Percentiles rank a stretch among this genome's conserved stretches.
These are phyloP conservation scores for Hippocampus comes DNA, from an alignment of 2,113 vertebrate species.

Conservation along the genomic window DNA sequence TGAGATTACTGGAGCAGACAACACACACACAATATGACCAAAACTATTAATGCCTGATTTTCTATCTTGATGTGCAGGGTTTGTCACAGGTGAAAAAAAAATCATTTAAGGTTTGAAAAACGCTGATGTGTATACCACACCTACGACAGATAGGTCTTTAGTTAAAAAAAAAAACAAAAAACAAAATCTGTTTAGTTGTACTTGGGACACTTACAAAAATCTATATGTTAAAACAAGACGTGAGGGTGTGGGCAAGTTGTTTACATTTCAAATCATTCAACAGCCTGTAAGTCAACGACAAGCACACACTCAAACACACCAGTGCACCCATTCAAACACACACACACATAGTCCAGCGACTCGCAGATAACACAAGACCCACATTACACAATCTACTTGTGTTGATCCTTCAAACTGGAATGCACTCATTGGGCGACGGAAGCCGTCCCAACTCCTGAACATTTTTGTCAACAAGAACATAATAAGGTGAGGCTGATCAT, in stretches of 20 bases:
- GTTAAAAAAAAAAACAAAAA: neutral
- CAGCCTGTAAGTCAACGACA: constrained; percentile 7
- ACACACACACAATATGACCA: too few relatives aligned
- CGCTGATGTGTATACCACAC: too few relatives aligned
- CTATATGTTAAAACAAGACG: neutral
- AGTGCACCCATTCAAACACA: constrained; percentile 1
- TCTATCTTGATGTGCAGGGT: too few relatives aligned
- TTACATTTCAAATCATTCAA: neutral
- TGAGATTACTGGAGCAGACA: too few relatives aligned
- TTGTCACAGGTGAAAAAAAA: too few relatives aligned
- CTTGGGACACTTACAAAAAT: neutral
- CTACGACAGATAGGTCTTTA: too few relatives aligned
- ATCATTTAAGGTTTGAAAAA: too few relatives aligned
- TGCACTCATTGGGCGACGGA: constrained; percentile 2
- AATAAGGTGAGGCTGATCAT: constrained; percentile 17
- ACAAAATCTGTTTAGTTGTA: too few relatives aligned
- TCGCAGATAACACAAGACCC: neutral
- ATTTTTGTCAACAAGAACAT: neutral
- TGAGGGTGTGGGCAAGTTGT: neutral
- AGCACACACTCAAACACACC: neutral
- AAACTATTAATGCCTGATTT: too few relatives aligned
- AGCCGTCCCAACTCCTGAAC: neutral
- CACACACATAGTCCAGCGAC: neutral
- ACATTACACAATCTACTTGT: constrained; percentile 1
- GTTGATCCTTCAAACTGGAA: neutral